Evolutionary conservation across 2,113 vertebrate species (phyloP).

Genomic region (Hystrix cristata): DNA sequence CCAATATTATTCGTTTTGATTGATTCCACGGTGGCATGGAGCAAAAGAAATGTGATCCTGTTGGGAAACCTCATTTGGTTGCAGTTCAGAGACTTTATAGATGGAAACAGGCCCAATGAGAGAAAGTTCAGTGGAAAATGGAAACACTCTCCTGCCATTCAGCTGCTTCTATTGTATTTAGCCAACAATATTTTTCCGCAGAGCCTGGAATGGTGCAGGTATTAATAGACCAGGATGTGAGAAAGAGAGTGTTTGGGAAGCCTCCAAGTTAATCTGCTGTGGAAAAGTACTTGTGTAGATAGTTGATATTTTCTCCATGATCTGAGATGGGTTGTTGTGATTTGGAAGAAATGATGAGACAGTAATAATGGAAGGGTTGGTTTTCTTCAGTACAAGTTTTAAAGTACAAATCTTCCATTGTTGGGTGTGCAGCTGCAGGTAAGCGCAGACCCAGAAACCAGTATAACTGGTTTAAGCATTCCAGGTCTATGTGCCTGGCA

Average conservation of each 20-base stretch:
- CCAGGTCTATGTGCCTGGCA: background rate
- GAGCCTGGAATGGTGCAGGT: background rate
- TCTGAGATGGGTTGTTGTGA: background rate
- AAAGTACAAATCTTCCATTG: background rate
- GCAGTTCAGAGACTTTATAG: background rate
- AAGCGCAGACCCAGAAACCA: background rate
- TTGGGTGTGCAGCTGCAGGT: background rate
- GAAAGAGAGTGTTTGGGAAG: background rate
- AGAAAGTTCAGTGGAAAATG: background rate
- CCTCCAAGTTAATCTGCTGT: background rate
- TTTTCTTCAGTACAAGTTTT: background rate
- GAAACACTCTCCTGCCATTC: background rate
- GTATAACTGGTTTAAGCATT: background rate
- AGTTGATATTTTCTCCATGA: background rate
- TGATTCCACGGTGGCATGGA: background rate
- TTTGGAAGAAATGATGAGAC: background rate
- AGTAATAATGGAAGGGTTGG: background rate
- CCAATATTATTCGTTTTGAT: background rate
- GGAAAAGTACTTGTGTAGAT: background rate
- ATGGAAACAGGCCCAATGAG: background rate
- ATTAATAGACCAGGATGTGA: background rate
- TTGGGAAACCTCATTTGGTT: slow-evolving; percentile 8
- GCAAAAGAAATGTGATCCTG: background rate
- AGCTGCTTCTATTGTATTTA: background rate
- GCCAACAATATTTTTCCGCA: accelerated